Evolutionary conservation across 2,113 vertebrate species (phyloP).

Genomic region (Pseudorhombus dupliciocellatus): DNA sequence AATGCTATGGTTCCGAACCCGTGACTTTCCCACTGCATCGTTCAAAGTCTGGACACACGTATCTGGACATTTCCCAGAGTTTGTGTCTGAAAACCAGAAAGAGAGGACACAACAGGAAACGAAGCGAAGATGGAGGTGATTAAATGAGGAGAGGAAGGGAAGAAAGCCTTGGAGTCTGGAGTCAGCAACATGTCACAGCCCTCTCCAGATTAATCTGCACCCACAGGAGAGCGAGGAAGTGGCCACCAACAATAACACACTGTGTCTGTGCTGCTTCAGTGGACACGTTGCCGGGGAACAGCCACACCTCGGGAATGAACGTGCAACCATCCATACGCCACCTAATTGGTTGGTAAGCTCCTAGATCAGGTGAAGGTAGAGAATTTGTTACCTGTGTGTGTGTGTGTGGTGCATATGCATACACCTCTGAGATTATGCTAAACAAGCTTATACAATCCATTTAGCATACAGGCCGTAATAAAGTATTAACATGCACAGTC

Average conservation of each 20-base stretch:
- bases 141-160: slow-evolving; percentile 12
- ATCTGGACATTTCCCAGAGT: no score
- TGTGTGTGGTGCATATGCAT: slow-evolving; percentile 42
- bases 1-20: no score
- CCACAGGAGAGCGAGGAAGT: background rate
- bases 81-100: no score
- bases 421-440: slow-evolving; percentile 60
- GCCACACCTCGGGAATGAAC: background rate
- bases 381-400: slow-evolving; percentile 35
- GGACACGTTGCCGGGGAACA: slow-evolving; percentile 1
- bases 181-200: slow-evolving; percentile 49
- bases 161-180: slow-evolving; percentile 31
- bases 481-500: slow-evolving; percentile 68
- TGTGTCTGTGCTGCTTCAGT: no score
- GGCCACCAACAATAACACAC: background rate
- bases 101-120: background rate
- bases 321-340: background rate
- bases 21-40: no score
- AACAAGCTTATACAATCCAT: slow-evolving; percentile 65
- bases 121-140: slow-evolving; percentile 13
- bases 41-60: no score
- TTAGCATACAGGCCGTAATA: slow-evolving; percentile 61
- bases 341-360: slow-evolving; percentile 48
- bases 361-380: slow-evolving; percentile 45
- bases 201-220: slow-evolving; percentile 28